Base-by-base conservation (phyloP, 2,888 invertebrate species). In the Drosophila subsilvestris region DNA sequence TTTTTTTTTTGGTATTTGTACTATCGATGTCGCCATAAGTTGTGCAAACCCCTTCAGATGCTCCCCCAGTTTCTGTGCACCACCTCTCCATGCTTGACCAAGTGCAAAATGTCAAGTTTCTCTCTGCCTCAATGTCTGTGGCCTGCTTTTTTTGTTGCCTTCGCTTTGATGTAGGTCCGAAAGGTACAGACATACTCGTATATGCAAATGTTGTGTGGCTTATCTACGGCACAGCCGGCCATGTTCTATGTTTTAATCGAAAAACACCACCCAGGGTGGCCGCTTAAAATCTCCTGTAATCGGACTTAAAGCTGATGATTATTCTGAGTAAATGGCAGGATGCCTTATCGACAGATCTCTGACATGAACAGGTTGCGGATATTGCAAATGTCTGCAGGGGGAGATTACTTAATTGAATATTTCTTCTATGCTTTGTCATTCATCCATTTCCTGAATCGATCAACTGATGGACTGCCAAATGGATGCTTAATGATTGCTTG, bases 1-100 rank as follows among this genome's bases (percentile, higher is more conserved):
- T 63, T 69, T 59, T 59, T 61, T 37, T 48, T 53, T 68, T 56
- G 69, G 87, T 84, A 86, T 85, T 88, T 88, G 85, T 84, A 78
- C 89, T 86, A 86, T 86, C 85, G 85, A 88, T 86, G 85, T 86
- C 85, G 89, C 87, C 83, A 88, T 84, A 84, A 84, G 88, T 83
- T 83, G 83, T 86, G 66, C 75, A 68, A 72, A 72, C 82, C 82
- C 60, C 82, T 87, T 87, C 74, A 87, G 75, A 76, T 63, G 53
- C 57, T 74, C 61, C 51, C 53, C 55, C 43, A 72, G 54, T 43
- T 54, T 29, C 59, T 47, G 18, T 27, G 45, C 63, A 29, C 20
- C 68, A 58, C 78, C 25, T 71, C 81, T 81, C 74, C 37, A 14
- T 76, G 83, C 65, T 86, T 88, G 83, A 88, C 83, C 83, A 84